Evolutionary conservation across 37 sponge, comb jelly and placozoan genomes (phyloP).

Genomic region (Aplysina aerophoba): DNA sequence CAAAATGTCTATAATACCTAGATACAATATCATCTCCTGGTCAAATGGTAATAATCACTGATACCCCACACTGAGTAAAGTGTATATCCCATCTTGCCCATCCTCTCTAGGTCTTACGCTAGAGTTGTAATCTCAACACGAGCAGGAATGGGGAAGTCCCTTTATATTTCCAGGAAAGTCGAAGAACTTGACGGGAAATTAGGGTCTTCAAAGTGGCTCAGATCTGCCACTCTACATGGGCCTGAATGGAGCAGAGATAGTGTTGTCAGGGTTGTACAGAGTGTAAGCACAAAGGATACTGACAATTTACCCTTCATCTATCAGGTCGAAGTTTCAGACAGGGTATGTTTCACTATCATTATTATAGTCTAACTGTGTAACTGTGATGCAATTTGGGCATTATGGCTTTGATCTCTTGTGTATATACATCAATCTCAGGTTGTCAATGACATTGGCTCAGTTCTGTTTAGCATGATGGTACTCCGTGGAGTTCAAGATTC

Average conservation of each 20-base stretch:
- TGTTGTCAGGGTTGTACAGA: conserved; percentile 46
- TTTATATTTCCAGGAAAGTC: conserved; percentile 51
- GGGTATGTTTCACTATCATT: conserved; percentile 5
- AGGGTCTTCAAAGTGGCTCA: neutral
- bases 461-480: conserved; percentile 62
- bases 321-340: conserved; percentile 70
- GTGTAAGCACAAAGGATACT: neutral
- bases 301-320: conserved; percentile 21
- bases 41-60: no score
- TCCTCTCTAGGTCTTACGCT: conserved; percentile 56
- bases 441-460: conserved; percentile 31
- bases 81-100: no score
- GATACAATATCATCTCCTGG: no score
- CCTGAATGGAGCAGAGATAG: conserved; percentile 47
- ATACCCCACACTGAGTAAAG: no score
- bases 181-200: conserved; percentile 7
- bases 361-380: no score
- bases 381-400: no score
- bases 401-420: no score
- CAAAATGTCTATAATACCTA: no score
- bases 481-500: conserved; percentile 53
- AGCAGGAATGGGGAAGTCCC: conserved; percentile 81
- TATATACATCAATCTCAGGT: conserved; percentile 39
- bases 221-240: conserved; percentile 61
- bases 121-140: conserved; percentile 60